These are phyloP conservation scores for Phrynosoma platyrhinos DNA, from an alignment of 2,113 vertebrate species.

Conservation along the genomic window DNA sequence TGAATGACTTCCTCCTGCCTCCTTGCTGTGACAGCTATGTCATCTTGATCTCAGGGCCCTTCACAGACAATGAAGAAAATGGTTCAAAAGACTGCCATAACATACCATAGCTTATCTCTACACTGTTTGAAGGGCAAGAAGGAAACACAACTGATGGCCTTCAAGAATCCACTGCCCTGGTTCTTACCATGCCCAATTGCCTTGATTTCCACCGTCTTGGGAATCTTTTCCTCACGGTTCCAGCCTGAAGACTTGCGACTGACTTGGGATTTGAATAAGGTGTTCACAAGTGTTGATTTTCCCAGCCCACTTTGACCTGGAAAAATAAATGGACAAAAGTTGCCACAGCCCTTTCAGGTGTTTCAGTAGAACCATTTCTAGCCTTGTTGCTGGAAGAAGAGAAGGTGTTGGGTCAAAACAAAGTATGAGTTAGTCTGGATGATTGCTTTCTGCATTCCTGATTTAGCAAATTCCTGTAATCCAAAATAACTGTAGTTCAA, in stretches of 20 bases:
- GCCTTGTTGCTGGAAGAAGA: neutral
- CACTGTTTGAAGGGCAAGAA: neutral
- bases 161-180: neutral
- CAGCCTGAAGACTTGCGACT: conserved; percentile 92
- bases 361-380: neutral
- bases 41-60: neutral
- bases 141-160: neutral
- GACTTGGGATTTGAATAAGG: conserved; percentile 96
- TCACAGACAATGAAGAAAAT: neutral
- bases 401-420: neutral
- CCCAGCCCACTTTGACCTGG: conserved; percentile 93
- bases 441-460: neutral
- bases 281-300: conserved; percentile 94
- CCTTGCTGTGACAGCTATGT: neutral
- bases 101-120: neutral
- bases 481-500: too few relatives aligned
- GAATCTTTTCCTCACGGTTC: conserved; percentile 94
- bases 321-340: conserved; percentile 29
- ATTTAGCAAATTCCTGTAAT: neutral
- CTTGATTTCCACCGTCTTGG: conserved; percentile 96
- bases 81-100: neutral
- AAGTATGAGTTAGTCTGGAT: neutral
- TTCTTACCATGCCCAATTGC: conserved; percentile 92
- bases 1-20: neutral
- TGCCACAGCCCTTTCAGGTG: neutral